Percentiles rank a stretch among this genome's conserved stretches.
These are phyloP conservation scores for Mya arenaria DNA, from an alignment of 1,140 invertebrate species.

Conservation along the genomic window DNA sequence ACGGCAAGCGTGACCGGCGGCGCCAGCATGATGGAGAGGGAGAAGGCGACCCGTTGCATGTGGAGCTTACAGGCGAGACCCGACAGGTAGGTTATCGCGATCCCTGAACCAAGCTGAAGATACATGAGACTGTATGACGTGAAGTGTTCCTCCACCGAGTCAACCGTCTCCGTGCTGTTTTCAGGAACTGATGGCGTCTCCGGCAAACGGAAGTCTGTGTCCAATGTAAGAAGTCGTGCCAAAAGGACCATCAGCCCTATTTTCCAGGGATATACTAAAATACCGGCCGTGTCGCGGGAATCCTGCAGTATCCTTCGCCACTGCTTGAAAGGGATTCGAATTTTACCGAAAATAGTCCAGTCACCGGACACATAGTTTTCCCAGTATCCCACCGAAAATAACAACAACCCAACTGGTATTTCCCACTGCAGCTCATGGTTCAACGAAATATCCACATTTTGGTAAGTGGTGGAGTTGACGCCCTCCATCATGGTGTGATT, in stretches of 20 bases:
- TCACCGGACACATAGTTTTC: constrained; percentile 95
- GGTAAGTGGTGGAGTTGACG: constrained; percentile 56
- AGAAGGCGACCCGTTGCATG: constrained; percentile 77
- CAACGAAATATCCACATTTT: constrained; percentile 37
- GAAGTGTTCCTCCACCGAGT: constrained; percentile 49
- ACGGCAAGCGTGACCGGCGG: constrained; percentile 70
- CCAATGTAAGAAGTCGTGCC: constrained; percentile 55
- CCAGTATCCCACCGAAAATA: constrained; percentile 98
- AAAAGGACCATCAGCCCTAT: constrained; percentile 69
- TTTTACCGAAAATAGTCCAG: constrained; percentile 71
- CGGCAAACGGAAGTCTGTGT: constrained; percentile 62
- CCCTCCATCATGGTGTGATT: constrained; percentile 59
- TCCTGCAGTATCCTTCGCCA: constrained; percentile 70
- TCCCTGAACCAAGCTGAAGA: constrained; percentile 69
- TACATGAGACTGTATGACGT: constrained; percentile 72
- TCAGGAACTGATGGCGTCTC: constrained; percentile 19
- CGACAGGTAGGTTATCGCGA: constrained; percentile 75
- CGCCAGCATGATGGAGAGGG: constrained; percentile 73
- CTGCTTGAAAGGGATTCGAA: constrained; percentile 68
- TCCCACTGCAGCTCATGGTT: constrained; percentile 84
- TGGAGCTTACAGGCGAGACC: constrained; percentile 78
- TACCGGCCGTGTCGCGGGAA: constrained; percentile 69
- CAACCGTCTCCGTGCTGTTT: constrained; percentile 11
- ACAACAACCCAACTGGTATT: constrained; percentile 90
- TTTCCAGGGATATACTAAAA: constrained; percentile 73